Evolutionary conservation across 2,113 vertebrate species (phyloP).

Genomic region (Cynocephalus volans): DNA sequence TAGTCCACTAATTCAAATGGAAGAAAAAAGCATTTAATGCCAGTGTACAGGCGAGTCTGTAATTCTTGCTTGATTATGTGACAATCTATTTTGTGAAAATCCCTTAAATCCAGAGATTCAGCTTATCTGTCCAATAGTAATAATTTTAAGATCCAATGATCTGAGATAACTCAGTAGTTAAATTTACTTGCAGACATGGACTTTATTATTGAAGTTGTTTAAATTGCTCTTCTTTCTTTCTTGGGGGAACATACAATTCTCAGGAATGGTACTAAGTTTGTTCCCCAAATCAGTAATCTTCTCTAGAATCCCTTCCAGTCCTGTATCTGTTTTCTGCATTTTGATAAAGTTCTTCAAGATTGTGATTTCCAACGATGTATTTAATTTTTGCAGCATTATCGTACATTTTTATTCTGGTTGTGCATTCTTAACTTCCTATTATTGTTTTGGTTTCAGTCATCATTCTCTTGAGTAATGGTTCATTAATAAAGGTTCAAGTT

Average conservation of each 20-base stretch:
- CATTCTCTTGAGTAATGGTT: background rate
- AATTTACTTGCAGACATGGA: background rate
- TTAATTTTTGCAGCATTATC: background rate
- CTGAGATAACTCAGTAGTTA: background rate
- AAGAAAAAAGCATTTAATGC: slow-evolving; percentile 46
- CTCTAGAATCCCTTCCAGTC: background rate
- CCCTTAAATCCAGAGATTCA: slow-evolving; percentile 66
- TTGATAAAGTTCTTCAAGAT: background rate
- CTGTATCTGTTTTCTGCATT: background rate
- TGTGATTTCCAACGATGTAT: background rate
- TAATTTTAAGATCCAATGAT: background rate
- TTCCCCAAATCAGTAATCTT: background rate
- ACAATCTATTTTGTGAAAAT: slow-evolving; percentile 67
- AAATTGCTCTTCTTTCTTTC: background rate
- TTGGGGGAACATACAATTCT: too few relatives aligned
- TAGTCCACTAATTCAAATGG: background rate
- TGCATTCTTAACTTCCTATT: background rate
- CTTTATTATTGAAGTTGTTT: background rate
- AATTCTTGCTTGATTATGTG: slow-evolving; percentile 80
- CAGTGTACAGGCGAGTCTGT: slow-evolving; percentile 59
- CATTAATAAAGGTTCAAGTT: background rate
- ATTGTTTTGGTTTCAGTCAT: background rate
- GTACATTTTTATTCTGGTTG: background rate
- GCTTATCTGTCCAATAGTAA: slow-evolving; percentile 56
- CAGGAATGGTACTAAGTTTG: background rate